A percentile compares a stretch with the other conserved stretches of the same genome.
These are phyloP conservation scores for Sinocyclocheilus anshuiensis DNA, from an alignment of 2,113 vertebrate genomes.

Conservation along the genomic window DNA sequence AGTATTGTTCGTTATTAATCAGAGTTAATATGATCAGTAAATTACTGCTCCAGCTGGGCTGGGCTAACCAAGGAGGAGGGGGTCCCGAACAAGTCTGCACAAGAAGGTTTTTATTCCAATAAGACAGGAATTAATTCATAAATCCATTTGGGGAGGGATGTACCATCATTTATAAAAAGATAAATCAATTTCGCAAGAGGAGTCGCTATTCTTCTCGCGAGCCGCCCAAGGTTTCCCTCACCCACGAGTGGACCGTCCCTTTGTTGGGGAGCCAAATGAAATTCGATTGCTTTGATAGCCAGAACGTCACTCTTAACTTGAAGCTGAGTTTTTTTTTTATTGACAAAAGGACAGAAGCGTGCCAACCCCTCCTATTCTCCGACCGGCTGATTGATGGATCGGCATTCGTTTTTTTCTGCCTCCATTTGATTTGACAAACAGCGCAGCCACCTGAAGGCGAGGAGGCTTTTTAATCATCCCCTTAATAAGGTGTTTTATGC, in stretches of 20 bases:
- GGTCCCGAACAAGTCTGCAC: slow-evolving; percentile 79
- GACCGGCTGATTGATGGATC: slow-evolving; percentile 76
- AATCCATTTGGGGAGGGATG: slow-evolving; percentile 87
- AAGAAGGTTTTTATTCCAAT: slow-evolving; percentile 92
- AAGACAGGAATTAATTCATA: slow-evolving; percentile 94
- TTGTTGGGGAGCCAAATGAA: slow-evolving; percentile 73
- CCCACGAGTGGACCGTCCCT: slow-evolving; percentile 57
- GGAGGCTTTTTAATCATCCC: slow-evolving; percentile 80
- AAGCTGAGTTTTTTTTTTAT: slow-evolving; percentile 68
- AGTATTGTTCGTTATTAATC: slow-evolving; percentile 93
- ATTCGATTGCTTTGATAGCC: slow-evolving; percentile 76
- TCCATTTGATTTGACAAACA: slow-evolving; percentile 81
- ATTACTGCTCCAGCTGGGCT: slow-evolving; percentile 90
- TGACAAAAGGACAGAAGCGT: slow-evolving; percentile 67
- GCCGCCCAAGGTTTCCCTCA: slow-evolving; percentile 63
- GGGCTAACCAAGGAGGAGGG: slow-evolving; percentile 86
- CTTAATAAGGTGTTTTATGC: slow-evolving; percentile 81
- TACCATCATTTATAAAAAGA: slow-evolving; percentile 93
- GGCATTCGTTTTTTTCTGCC: slow-evolving; percentile 50
- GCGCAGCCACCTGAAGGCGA: slow-evolving; percentile 75
- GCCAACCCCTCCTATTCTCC: slow-evolving; percentile 35
- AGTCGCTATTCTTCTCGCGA: slow-evolving; percentile 82
- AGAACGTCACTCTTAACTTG: slow-evolving; percentile 78
- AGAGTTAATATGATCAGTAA: slow-evolving; percentile 91
- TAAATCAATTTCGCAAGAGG: slow-evolving; percentile 85